Base-by-base conservation (phyloP, 2,888 invertebrate genomes). In the Strigamia crassipes region DNA sequence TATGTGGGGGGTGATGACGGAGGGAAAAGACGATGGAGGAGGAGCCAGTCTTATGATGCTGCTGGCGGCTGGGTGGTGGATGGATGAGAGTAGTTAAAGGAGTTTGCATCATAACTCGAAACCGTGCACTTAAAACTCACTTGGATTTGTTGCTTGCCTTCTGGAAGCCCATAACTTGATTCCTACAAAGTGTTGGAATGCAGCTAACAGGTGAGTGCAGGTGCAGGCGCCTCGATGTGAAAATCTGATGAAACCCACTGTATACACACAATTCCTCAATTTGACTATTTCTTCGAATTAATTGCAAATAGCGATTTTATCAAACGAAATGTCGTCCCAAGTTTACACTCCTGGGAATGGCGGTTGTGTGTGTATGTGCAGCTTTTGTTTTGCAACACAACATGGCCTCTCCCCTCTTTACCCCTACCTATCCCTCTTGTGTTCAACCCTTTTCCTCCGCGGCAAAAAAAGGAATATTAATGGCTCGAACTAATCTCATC, bases 401-500 rank as follows among this genome's bases (percentile, higher is more conserved):
- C 61, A 66, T 66, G 61, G 61, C 61, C 61, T 66, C 21, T 66
- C 61, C 61, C 61, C 61, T 66, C 61, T 66, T 66, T 66, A 66
- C 61, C 61, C 61, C 61, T 66, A 66, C 61, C 23, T 66, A 21
- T 66, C 61, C 61, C 61, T 66, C 61, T 66, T 66, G 61, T 66
- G 61, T 66, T n/a, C 61, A 66, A 66, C 61, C 61, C 61, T 66
- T 66, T 66, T 66, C 61, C 61, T 66, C 21, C 61, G 23, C 61
- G 2, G 21, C 61, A 66, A 66, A 66, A 66, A 66, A 66, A 66
- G 61, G 61, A 66, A 66, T 66, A 66, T 66, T 66, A 66, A 66
- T 66, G 61, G 61, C 61, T 66, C 23, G 61, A 66, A 66, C 61
- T 66, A 66, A 66, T 66, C 61, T 66, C 61, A 66, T 66, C 61